Conservation (phyloP, 2,888 invertebrate species). For the Alviniconcha strummeri region DNA sequence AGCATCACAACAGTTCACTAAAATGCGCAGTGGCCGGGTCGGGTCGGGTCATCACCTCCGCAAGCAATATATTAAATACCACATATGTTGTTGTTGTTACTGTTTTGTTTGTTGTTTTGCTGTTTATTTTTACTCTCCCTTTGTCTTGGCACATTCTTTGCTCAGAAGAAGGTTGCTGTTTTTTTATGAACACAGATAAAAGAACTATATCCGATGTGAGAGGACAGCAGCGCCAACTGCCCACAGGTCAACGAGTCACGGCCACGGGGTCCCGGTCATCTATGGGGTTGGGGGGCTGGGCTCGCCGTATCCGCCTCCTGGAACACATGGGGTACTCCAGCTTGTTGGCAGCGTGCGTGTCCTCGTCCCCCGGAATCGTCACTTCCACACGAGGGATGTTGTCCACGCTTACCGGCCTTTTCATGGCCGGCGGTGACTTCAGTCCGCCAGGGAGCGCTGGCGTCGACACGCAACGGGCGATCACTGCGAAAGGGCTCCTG, state of each 20-base stretch:
- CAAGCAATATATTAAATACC: too few relatives aligned
- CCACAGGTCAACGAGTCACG: background rate
- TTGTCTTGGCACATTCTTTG: too few relatives aligned
- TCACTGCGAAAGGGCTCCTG: constrained; percentile 57
- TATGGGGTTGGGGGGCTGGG: constrained; percentile 17
- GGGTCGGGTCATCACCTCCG: too few relatives aligned
- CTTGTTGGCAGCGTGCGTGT: constrained; percentile 30
- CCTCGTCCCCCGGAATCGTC: constrained; percentile 45
- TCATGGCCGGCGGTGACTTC: constrained; percentile 35
- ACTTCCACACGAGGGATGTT: constrained; percentile 62
- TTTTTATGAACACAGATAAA: too few relatives aligned
- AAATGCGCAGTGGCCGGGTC: too few relatives aligned
- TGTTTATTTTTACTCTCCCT: too few relatives aligned
- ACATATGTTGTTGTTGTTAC: too few relatives aligned
- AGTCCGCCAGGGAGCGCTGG: constrained; percentile 58
- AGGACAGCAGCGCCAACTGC: too few relatives aligned
- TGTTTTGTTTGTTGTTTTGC: too few relatives aligned
- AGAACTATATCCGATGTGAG: too few relatives aligned
- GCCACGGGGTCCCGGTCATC: constrained; percentile 2
- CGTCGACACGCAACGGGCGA: constrained; percentile 63
- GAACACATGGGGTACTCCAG: constrained; percentile 30
- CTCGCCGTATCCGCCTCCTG: constrained; percentile 20
- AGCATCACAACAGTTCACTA: too few relatives aligned
- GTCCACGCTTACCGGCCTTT: constrained; percentile 57
- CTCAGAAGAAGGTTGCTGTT: too few relatives aligned